These are phyloP conservation scores for Mellilla xanthometata DNA, from an alignment of 2,888 invertebrate genomes.

Conservation along the genomic window DNA sequence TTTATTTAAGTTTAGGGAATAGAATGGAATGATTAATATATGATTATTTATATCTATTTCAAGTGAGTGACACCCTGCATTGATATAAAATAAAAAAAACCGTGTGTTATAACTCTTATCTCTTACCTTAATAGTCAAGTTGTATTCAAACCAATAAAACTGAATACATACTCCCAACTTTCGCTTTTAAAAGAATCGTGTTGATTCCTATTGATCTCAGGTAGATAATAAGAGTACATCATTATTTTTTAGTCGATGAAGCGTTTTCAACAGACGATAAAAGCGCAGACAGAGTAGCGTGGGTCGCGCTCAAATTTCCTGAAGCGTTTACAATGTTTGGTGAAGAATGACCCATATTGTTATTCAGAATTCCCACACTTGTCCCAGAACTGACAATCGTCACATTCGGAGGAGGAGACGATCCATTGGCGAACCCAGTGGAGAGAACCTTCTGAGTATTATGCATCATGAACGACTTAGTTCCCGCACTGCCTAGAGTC, in stretches of 20 bases:
- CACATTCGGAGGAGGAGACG: conserved; percentile 71
- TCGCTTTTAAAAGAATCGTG: no score
- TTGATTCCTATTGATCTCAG: no score
- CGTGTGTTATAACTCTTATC: no score
- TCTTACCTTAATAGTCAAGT: no score
- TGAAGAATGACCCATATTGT: conserved; percentile 46
- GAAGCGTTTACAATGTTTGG: conserved; percentile 59
- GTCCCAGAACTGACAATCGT: conserved; percentile 75
- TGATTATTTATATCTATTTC: background rate
- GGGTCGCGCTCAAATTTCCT: conserved; percentile 74
- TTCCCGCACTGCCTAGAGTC: conserved; percentile 72
- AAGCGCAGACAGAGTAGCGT: conserved; percentile 73
- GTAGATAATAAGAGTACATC: no score
- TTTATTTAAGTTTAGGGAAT: conserved; percentile 19
- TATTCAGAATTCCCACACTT: conserved; percentile 54
- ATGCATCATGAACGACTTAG: conserved; percentile 78
- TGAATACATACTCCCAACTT: no score
- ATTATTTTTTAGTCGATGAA: conserved; percentile 27
- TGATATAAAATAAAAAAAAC: no score
- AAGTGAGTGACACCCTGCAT: no score
- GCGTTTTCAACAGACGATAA: conserved; percentile 51
- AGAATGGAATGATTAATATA: conserved; percentile 13
- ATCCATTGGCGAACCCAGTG: conserved; percentile 72
- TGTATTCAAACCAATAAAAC: no score
- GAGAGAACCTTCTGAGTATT: conserved; percentile 75